phyloP scores from a whole-genome alignment of 2,797 vertebrate genomes.

The Paedocypris micromegethes region DNA sequence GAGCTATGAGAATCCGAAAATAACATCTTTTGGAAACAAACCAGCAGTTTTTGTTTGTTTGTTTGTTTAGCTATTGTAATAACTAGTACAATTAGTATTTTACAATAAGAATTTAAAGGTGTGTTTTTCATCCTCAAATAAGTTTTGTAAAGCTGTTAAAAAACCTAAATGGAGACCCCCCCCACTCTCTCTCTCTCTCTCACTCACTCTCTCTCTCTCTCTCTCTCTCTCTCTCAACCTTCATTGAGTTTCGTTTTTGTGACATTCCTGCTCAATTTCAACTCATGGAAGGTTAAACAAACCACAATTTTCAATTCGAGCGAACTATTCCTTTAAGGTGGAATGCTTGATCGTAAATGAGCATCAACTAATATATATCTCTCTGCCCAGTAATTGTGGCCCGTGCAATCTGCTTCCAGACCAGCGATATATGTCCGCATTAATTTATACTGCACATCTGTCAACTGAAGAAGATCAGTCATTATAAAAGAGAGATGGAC shows the following conservation, averaged over 20 bases:
- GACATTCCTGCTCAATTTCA: not conserved
- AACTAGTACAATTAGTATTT: too few species aligned
- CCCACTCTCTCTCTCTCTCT: too few species aligned
- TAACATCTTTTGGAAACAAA: too few species aligned
- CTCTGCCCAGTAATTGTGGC: not conserved
- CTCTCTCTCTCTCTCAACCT: too few species aligned
- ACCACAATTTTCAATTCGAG: not conserved
- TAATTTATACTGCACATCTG: constrained; percentile 17
- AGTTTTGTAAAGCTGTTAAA: too few species aligned
- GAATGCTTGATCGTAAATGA: not conserved
- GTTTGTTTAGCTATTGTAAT: too few species aligned
- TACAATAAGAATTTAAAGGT: too few species aligned
- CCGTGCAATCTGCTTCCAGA: constrained; percentile 1
- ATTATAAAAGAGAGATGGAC: not conserved
- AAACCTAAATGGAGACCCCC: not conserved
- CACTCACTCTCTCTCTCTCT: too few species aligned
- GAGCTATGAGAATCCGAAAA: too few species aligned
- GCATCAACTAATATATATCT: constrained; percentile 1
- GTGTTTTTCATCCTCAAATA: too few species aligned
- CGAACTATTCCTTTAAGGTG: constrained; percentile 3
- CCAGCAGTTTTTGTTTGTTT: too few species aligned
- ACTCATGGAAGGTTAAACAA: not conserved
- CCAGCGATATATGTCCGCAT: not conserved
- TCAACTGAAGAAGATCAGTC: constrained; percentile 4
- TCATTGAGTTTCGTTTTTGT: too few species aligned